Base-by-base conservation (phyloP, 2,888 invertebrate species). In the Agrochola litura region DNA sequence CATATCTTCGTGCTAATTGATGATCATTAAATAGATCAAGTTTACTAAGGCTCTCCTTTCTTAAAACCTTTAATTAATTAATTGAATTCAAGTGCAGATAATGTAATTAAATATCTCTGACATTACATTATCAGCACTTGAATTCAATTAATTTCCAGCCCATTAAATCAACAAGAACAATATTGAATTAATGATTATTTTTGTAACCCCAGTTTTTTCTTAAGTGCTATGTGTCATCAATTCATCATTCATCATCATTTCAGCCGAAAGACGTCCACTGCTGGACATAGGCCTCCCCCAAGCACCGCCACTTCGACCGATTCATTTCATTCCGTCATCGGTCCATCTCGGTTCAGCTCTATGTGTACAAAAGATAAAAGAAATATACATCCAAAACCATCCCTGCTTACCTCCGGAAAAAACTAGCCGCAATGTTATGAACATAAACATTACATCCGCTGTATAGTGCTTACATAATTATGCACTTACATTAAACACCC, bases 401-500 rank as follows among this genome's bases (percentile, higher is more conserved):
- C 49, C 37, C 61, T 56, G 2, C 2, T 8, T 2, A 19, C 14
- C 56, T 58, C 37, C 25, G 25, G 14, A 68, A 69, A 64, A 65
- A 80, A 77, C 56, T 8, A 6, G 5, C 22, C 41, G 4, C 10
- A 25, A 61, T 14, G 64, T 73, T 46, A 61, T 4, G 46, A 25
- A 82, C 37, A 61, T 9, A 43, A 49, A 56, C 65, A 43, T 66
- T 49, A 69, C 68, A 60, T 78, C 68, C 19, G 14, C 49, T 56
- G 25, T 19, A 63, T 75, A 64, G 30, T 56, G 25, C 22, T 60
- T 75, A 64, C 71, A 60, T 76, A 76, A 82, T 77, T 69, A 77
- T 72, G 63, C 76, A 77, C 72, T 74, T 49, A 67, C 73, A 77
- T 58, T 76, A 76, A 74, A 37, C 70, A 37, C 88, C 76, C 49